Evolutionary conservation across 2,113 vertebrate species (phyloP), one percentile per base, ranked within the genome.

Genomic region (Himantopus leucocephalus): DNA sequence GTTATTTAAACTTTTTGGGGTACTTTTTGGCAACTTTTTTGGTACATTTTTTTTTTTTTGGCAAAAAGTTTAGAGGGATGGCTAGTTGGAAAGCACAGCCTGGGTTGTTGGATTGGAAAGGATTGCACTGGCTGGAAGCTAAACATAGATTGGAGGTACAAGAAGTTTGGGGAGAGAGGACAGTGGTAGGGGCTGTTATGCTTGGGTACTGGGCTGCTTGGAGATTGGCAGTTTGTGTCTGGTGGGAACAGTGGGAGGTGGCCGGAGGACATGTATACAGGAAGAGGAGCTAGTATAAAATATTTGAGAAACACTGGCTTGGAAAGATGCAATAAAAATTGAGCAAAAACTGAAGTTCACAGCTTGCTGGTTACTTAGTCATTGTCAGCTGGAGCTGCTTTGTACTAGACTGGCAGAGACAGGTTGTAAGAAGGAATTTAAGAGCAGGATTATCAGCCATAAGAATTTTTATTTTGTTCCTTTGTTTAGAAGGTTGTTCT

Each of bases 281-380:
- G 63, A 88, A 73, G 21, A 88, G 35, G 12, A 87, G 35, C 50
- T 87, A 23, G 9, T 32, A 47, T 64, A 12, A 85, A 72, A 43
- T 68, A 29, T 10, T 72, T 53, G 71, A 79, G 48, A 88, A 74
- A 47, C n/a, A 41, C 48, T 88, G 58, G 10, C 53, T 90, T 92
- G 81, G n/a, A 96, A 92, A 88, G 15, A 58, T 72, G 24, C n/a
- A n/a, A 23, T 70, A 60, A 64, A 88, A 95, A 68, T 23, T 21
- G 55, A 88, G 48, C 17, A 79, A 85, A 85, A 79, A 3, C 23
- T 82, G n/a, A 79, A 88, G 67, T 85, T 79, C 66, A 66, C 8
- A 90, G 41, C 53, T 79, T 81, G 18, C 39, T 90, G 34, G 6
- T 73, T 95, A 74, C 77, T 87, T 90, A 83, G 75, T 94, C 45